phyloP scores from a whole-genome alignment of 2,113 vertebrate species.

The Alethe diademata region DNA sequence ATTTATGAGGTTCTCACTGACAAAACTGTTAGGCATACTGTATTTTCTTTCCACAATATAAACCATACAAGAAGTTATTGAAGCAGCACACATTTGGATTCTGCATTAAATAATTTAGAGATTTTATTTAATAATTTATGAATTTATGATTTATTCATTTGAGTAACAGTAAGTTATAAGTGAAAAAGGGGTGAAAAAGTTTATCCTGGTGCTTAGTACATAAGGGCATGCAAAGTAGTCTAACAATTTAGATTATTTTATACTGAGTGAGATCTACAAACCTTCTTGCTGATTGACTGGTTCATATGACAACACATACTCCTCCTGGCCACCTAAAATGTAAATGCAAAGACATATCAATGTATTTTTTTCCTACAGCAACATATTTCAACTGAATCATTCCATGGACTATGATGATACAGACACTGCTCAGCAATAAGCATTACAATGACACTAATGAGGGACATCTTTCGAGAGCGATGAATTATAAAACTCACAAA shows the following conservation, averaged over 20 bases:
- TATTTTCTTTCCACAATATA: neutral
- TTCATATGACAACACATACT: conserved; percentile 94
- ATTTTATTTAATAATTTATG: neutral
- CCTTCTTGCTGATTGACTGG: conserved; percentile 96
- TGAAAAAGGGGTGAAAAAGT: neutral
- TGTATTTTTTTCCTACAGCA: neutral
- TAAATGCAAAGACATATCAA: conserved; percentile 29
- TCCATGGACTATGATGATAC: neutral
- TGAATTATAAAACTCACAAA: conserved; percentile 15
- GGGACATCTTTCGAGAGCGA: neutral
- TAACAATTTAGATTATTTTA: neutral
- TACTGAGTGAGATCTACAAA: conserved; percentile 60
- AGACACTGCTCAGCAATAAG: neutral
- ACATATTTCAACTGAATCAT: neutral
- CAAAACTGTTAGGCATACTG: neutral
- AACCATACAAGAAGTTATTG: neutral
- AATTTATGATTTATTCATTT: neutral
- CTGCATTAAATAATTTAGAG: neutral
- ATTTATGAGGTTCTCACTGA: neutral
- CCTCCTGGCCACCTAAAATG: conserved; percentile 91
- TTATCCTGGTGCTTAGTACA: neutral
- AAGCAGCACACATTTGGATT: neutral
- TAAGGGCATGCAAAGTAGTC: neutral
- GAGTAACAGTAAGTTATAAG: neutral
- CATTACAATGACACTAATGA: neutral